Evolutionary conservation across 2,113 vertebrate species (phyloP), one percentile per base, ranked within the genome.

Genomic region (Aptenodytes patagonicus): DNA sequence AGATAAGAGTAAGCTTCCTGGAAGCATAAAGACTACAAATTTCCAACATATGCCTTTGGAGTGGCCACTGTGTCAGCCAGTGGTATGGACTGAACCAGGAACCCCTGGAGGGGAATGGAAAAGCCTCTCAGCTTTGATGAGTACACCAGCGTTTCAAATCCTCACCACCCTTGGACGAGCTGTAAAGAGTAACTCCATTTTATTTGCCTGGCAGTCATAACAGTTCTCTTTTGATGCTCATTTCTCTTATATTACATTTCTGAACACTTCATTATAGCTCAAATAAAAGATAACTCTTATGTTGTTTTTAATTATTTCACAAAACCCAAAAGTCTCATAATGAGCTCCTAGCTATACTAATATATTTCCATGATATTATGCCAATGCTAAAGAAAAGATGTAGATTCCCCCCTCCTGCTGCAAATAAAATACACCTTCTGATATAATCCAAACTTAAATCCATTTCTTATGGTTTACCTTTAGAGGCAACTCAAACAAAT

Each of bases 301-400:
- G 87, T 94, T 96, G 97, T 95, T 94, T 97, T 96, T 96, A 97
- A 97, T 97, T 96, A 96, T 90, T 91, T 91, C 95, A 88, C 87
- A 77, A 95, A 94, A 76, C 82, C 91, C 79, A 71, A 60, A 94
- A 93, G 95, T 90, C 95, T 97, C 75, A 77, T 93, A 93, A 97
- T 22, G 91, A 97, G 89, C 91, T 93, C 94, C 75, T 70, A 1
- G 21, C 84, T 83, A 60, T 78, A 83, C 75, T 80, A 91, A 94
- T 83, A 86, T 83, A 90, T 54, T 87, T 95, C 84, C 72, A 71
- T 14, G 51, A 77, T 61, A 70, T 87, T 93, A 94, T 54, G 68
- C 77, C 71, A 90, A 51, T 16, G 71, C 91, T 80, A 54, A 93
- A 93, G 91, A 55, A 93, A 91, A 42, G 93, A 77, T 14, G 60